phyloP scores from a whole-genome alignment of 1,140 invertebrate genomes.

The Scaptomyza graminum region DNA sequence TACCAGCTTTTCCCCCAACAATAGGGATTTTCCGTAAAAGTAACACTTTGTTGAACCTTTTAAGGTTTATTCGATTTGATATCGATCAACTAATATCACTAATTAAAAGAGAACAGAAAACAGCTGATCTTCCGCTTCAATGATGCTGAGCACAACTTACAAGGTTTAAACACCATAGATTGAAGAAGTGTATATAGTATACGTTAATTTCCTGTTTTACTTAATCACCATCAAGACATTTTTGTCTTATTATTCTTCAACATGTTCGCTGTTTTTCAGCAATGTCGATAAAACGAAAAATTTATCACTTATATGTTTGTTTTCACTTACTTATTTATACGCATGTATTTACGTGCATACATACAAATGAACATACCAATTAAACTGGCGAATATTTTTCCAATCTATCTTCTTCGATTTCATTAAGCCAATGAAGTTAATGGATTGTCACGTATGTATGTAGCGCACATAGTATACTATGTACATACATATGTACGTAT shows the following conservation, averaged over 20 bases:
- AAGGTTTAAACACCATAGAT: neutral
- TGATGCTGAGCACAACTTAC: neutral
- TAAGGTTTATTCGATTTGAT: neutral
- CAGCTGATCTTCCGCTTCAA: neutral
- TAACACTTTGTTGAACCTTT: neutral
- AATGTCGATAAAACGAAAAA: neutral
- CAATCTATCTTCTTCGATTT: neutral
- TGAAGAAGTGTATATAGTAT: no score
- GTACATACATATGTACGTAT: neutral
- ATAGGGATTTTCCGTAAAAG: neutral
- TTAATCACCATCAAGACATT: no score
- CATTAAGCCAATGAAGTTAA: neutral
- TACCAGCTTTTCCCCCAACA: neutral
- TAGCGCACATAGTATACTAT: neutral
- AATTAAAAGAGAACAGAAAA: neutral
- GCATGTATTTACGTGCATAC: neutral
- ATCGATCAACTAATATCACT: neutral
- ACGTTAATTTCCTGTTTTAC: no score
- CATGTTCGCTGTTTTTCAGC: neutral
- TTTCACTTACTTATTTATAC: no score
- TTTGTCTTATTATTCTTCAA: neutral
- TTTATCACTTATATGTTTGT: neutral
- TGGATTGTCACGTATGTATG: neutral
- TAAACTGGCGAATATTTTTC: neutral
- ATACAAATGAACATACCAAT: neutral